Percentiles rank a stretch among this genome's conserved stretches.
These are phyloP conservation scores for Eulemur coronatus DNA, from an alignment of 2,797 vertebrate species.

Conservation along the genomic window DNA sequence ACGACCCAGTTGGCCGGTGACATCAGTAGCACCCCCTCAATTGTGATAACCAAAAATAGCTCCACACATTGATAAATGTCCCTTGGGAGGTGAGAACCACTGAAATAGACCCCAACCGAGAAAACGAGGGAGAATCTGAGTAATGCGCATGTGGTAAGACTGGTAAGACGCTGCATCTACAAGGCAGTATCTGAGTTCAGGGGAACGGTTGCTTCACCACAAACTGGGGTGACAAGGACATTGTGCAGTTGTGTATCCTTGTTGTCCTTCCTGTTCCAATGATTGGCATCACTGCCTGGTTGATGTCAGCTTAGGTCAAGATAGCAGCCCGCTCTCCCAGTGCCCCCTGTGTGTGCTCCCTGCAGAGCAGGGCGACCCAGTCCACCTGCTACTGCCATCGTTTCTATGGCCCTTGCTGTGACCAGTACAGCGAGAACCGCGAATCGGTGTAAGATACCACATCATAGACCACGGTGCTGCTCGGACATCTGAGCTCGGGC, in stretches of 20 bases:
- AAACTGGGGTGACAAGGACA: accelerated
- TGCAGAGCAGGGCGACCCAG: background rate
- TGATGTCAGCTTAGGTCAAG: background rate
- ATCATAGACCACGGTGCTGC: accelerated
- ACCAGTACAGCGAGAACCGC: background rate
- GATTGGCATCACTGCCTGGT: background rate
- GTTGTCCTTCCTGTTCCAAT: background rate
- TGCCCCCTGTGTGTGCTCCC: accelerated
- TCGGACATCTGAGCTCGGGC: accelerated
- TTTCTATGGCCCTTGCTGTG: background rate
- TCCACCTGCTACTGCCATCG: background rate
- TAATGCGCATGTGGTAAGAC: accelerated
- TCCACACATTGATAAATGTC: no score
- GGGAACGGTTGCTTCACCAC: accelerated
- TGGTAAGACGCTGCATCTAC: accelerated
- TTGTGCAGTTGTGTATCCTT: accelerated
- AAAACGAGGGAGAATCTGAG: background rate
- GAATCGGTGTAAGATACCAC: accelerated
- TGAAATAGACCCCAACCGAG: background rate
- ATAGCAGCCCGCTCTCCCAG: background rate
- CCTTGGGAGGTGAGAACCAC: background rate
- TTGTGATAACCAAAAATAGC: background rate
- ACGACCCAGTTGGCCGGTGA: no score
- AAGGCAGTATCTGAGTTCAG: background rate
- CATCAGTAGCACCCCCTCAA: background rate